A percentile compares a stretch with the other conserved stretches of the same genome.
Evolutionary conservation across 2,797 vertebrate species (phyloP).

Genomic region (Melanitta fusca): DNA sequence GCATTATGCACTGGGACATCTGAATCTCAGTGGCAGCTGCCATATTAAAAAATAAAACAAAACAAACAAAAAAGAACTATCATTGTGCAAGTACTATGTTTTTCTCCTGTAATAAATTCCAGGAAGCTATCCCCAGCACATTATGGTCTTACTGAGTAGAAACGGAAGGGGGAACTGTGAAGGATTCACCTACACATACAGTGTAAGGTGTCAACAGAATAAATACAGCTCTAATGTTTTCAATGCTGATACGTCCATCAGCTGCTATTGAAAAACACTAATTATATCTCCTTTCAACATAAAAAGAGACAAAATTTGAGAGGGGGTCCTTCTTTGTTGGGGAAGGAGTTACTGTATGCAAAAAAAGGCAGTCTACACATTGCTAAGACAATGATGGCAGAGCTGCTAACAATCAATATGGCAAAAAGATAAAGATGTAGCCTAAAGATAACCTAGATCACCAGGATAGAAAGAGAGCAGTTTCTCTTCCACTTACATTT

Average conservation of each 20-base stretch:
- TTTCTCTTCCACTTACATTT: not conserved
- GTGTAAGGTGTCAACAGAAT: not conserved
- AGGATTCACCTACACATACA: not conserved
- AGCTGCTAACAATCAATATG: not conserved
- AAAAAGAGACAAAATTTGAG: not conserved
- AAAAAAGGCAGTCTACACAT: not conserved
- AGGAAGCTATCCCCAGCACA: not conserved
- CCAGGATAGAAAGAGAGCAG: not conserved
- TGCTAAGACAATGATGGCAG: not conserved
- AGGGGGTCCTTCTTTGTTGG: not conserved
- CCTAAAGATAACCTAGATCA: not conserved
- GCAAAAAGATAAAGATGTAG: not conserved
- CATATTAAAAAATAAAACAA: constrained; percentile 15
- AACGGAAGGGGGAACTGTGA: not conserved
- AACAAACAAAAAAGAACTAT: not conserved
- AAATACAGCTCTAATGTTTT: not conserved
- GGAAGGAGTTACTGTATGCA: not conserved
- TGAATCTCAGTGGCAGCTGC: constrained; percentile 66
- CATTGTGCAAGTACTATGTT: not conserved
- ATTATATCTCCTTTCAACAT: not conserved
- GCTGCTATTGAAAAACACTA: not conserved
- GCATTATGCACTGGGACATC: constrained; percentile 30
- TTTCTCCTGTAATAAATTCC: not conserved
- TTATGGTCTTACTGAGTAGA: not conserved
- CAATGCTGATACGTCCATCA: not conserved